These are phyloP conservation scores for Ascaphus truei DNA, from an alignment of 2,113 vertebrate species.

Conservation along the genomic window DNA sequence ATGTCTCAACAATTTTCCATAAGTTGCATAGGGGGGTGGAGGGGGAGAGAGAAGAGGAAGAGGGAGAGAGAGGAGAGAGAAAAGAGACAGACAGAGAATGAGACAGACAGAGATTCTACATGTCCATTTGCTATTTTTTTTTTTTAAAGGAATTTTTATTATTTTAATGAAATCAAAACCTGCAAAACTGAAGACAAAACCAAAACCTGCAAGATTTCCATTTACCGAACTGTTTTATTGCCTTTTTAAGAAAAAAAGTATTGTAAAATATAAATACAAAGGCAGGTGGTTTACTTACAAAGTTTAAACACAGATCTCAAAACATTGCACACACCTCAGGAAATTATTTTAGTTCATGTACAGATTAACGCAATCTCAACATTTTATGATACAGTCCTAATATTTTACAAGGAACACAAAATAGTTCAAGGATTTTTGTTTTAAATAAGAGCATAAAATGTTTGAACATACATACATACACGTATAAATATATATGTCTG, in stretches of 20 bases:
- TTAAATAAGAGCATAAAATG: slow-evolving; percentile 95
- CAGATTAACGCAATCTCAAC: slow-evolving; percentile 86
- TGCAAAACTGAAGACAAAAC: too few relatives aligned
- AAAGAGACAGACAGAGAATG: too few relatives aligned
- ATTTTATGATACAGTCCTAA: slow-evolving; percentile 85
- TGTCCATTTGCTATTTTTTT: too few relatives aligned
- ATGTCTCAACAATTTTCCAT: too few relatives aligned
- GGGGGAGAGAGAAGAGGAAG: too few relatives aligned
- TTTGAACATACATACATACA: slow-evolving; percentile 64
- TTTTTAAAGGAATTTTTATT: too few relatives aligned
- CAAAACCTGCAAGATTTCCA: slow-evolving; percentile 45
- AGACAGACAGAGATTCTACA: too few relatives aligned
- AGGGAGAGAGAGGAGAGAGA: too few relatives aligned
- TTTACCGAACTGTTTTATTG: slow-evolving; percentile 82
- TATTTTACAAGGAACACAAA: slow-evolving; percentile 93
- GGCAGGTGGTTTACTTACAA: slow-evolving; percentile 98
- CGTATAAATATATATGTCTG: slow-evolving; percentile 10
- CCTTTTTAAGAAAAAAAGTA: slow-evolving; percentile 91
- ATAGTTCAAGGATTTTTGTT: slow-evolving; percentile 88
- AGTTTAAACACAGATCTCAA: slow-evolving; percentile 94
- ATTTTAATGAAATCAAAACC: too few relatives aligned
- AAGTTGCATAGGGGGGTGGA: too few relatives aligned
- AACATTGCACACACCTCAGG: slow-evolving; percentile 89
- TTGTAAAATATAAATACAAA: slow-evolving; percentile 99
- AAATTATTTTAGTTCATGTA: slow-evolving; percentile 92